These are phyloP conservation scores for Pinna nobilis DNA, from an alignment of 1,140 invertebrate genomes.

Conservation along the genomic window DNA sequence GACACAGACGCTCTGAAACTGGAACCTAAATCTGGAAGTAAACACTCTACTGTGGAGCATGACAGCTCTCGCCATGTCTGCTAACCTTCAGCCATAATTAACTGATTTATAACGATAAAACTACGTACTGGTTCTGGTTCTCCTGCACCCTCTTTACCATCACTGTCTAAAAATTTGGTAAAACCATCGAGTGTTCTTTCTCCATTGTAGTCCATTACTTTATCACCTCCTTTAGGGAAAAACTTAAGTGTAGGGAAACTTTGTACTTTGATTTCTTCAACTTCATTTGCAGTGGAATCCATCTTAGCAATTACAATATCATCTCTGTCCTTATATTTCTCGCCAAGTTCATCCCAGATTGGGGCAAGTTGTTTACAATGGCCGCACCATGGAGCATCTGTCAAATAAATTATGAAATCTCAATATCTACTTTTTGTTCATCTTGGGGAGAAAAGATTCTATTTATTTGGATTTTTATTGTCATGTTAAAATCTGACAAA, in stretches of 20 bases:
- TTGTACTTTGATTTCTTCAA: conserved; percentile 89
- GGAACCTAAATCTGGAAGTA: background rate
- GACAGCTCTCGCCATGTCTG: too few species aligned
- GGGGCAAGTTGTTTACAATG: conserved; percentile 98
- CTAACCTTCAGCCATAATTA: too few species aligned
- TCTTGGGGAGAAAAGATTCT: too few species aligned
- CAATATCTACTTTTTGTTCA: too few species aligned
- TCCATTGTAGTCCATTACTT: conserved; percentile 96
- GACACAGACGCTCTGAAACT: too few species aligned
- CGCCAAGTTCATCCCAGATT: conserved; percentile 93
- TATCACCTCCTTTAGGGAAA: conserved; percentile 94
- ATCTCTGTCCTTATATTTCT: conserved; percentile 89
- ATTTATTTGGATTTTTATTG: too few species aligned
- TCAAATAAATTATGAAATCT: conserved; percentile 30
- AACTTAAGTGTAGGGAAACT: conserved; percentile 98
- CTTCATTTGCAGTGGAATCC: conserved; percentile 97
- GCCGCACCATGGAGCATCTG: conserved; percentile 93
- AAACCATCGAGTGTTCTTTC: conserved; percentile 96
- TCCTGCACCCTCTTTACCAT: conserved; percentile 67
- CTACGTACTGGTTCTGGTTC: conserved; percentile 45
- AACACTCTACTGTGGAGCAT: background rate
- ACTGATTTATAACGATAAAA: background rate
- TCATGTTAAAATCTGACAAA: too few species aligned
- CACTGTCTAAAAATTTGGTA: conserved; percentile 86
- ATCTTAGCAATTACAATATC: conserved; percentile 97